Evolutionary conservation across 2,888 invertebrate genomes (phyloP), one percentile per base, ranked within the genome.

Genomic region (Eumerus sabulonum): DNA sequence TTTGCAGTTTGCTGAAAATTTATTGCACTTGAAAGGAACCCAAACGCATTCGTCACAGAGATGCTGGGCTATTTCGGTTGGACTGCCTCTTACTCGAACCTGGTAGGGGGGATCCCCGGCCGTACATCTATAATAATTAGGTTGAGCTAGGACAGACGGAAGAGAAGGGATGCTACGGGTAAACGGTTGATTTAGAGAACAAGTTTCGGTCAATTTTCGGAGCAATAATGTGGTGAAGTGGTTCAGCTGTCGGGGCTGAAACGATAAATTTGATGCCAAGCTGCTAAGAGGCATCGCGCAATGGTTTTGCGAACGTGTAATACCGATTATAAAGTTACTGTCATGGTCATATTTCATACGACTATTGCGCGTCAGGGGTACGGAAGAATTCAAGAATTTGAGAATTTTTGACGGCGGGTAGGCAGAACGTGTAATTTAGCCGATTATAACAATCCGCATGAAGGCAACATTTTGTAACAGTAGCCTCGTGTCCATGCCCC

Each of bases 1-100:
- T 68, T 77, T 77, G 77, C 73, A 77, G 77, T 77, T 73, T 77
- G 73, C 67, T 62, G 12, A 44, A 67, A 73, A 77, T 77, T 73
- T 77, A 77, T 77, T 67, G 67, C 72, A 72, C 67, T 66, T 62
- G 72, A 63, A 60, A 72, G 66, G 67, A 72, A 67, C 51, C 67
- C 57, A 73, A 73, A 68, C 63, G 38, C 77, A 73, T 67, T 67
- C 63, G 67, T 73, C 67, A 73, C 59, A 56, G 40, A 18, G 18
- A 35, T 27, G 27, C 7, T 27, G 7, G 2, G 3, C 27, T 27
- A 7, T 7, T 7, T 27, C 3, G n/a, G n/a, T 27, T 27, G 7
- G 2, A 2, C 27, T 27, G 27, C 27, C 27, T 27, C 3, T 7
- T 27, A 27, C 7, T 27, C n/a, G n/a, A 36, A 11, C 36, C 36